Evolutionary conservation across 2,797 vertebrate species (phyloP).

Genomic region (Adrianichthys oophorus): DNA sequence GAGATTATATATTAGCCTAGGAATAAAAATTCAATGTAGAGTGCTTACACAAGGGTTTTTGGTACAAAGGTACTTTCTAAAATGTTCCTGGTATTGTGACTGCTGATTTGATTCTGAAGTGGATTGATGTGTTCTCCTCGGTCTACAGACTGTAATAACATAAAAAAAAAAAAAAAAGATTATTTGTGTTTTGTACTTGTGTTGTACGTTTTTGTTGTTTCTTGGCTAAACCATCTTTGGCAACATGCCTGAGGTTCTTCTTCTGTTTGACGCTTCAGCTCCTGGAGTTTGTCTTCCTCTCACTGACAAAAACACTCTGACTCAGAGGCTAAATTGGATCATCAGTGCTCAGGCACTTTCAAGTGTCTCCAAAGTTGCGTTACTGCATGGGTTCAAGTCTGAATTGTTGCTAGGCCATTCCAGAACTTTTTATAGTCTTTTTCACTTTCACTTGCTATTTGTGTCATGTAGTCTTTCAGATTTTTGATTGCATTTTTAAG

Average conservation of each 20-base stretch:
- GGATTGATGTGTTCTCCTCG: no score
- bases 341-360: neutral
- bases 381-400: neutral
- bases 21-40: no score
- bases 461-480: no score
- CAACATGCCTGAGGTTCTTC: neutral
- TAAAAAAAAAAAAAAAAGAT: no score
- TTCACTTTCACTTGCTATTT: no score
- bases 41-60: no score
- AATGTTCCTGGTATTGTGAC: no score
- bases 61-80: no score
- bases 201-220: neutral
- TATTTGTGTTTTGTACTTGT: neutral
- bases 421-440: neutral
- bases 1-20: no score
- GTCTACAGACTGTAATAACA: no score
- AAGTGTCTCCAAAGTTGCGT: neutral
- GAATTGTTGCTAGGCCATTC: neutral
- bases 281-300: neutral
- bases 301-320: neutral
- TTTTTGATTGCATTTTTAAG: conserved; percentile 2
- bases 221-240: neutral
- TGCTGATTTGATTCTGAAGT: no score
- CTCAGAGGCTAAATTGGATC: neutral
- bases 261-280: neutral